Evolutionary conservation across 2,113 vertebrate species (phyloP).

Genomic region (Protobothrops mucrosquamatus): DNA sequence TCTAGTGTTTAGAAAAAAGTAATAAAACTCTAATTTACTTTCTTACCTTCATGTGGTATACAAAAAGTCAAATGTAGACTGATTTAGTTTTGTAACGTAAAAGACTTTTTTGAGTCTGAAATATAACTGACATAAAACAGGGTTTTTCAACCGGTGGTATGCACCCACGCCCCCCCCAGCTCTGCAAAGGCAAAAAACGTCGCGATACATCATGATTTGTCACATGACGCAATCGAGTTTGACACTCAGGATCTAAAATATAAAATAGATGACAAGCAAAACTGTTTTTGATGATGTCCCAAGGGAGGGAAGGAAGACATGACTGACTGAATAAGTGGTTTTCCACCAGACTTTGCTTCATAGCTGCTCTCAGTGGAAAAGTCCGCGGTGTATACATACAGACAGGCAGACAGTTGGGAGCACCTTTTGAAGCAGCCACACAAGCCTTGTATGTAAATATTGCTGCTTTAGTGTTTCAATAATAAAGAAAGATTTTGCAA

Average conservation of each 20-base stretch:
- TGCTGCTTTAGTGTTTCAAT: neutral
- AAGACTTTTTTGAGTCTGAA: neutral
- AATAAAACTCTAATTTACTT: neutral
- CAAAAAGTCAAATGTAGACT: neutral
- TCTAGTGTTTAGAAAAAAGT: neutral
- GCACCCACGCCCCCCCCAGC: no score
- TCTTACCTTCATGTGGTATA: neutral
- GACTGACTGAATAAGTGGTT: neutral
- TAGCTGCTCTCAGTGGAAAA: neutral
- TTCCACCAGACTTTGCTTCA: neutral
- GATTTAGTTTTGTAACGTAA: neutral
- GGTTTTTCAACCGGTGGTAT: no score
- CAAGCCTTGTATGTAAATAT: neutral
- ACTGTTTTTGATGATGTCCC: neutral
- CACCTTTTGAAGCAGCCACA: neutral
- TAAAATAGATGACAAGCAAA: no score
- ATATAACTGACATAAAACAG: neutral
- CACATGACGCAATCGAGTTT: no score
- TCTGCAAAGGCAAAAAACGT: no score
- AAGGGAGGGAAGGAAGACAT: neutral
- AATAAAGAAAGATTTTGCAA: neutral
- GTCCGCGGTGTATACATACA: neutral
- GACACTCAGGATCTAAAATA: no score
- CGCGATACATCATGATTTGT: no score
- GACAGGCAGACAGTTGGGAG: neutral